Evolutionary conservation across 2,888 invertebrate genomes (phyloP), one percentile per base, ranked within the genome.

Genomic region (Icerya purchasi): DNA sequence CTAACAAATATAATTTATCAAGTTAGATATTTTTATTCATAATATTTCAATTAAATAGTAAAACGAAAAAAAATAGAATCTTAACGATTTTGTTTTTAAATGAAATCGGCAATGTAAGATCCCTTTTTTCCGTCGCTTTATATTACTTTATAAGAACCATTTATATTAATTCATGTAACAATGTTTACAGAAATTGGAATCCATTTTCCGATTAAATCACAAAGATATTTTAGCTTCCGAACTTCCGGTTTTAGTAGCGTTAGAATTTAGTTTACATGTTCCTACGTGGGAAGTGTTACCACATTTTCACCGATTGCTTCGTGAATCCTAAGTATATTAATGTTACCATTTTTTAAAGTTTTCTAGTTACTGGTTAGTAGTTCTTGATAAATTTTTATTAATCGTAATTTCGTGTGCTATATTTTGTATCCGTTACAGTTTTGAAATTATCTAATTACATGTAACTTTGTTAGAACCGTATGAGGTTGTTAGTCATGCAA

Each of bases 251-350:
- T 77, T 94, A 58, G 91, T 94, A 56, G 92, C 93, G 2, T 76
- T 97, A 62, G 93, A 96, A 74, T 96, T 97, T 70, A 87, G 88
- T 14, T 77, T 97, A 61, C 92, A 92, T 73, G 80, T 93, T 65
- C 90, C 92, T 22, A 87, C 86, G 57, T 83, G 83, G 75, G 92
- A 94, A 74, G 82, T 96, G 64, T 83, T 86, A 73, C 92, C 94
- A 14, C 94, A 96, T 73, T 94, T 92, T 76, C 93, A 94, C 74
- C 81, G 94, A 60, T 78, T 96, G 65, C 77, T 91, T 64, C 91
- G 91, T 73, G 90, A 91, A 70, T 89, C 91, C 73, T 91, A 85
- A 87, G 5, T 36, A 8, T 36, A n/a, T n/a, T n/a, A n/a, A n/a
- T n/a, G n/a, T n/a, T n/a, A n/a, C n/a, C n/a, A n/a, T n/a, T n/a